Evolutionary conservation across 2,888 invertebrate genomes (phyloP), one percentile per base, ranked within the genome.

Genomic region (Eupelmus urozonus): DNA sequence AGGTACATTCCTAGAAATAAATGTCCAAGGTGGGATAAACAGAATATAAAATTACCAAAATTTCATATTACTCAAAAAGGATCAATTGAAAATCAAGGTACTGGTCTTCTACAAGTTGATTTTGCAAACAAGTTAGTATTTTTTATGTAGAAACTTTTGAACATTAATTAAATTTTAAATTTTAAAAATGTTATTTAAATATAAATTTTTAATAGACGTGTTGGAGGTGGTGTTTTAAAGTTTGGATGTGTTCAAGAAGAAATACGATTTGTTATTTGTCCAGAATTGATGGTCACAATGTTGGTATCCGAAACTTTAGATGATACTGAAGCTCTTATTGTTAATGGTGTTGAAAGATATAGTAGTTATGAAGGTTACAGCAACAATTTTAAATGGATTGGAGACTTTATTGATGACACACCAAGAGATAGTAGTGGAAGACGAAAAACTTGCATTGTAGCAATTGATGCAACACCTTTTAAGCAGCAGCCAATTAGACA

Each of bases 231-330:
- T 0, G 98, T 98, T 0, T 90, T 99, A 20, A 93, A 95, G 0
- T 91, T 92, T 79, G 99, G 99, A 0, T 96, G 96, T 87, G 98
- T 99, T 0, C 99, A 99, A 90, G 99, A 99, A 90, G 99, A 99
- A 91, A 99, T 99, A 82, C 92, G 98, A 65, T 99, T 98, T 89
- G 93, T 97, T 16, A 96, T 98, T 82, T 97, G 97, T 87, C 99
- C 99, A 0, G 99, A 99, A 90, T 91, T 98, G 85, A 92, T 99
- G 81, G 91, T 96, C 5, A 93, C 96, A 1, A 93, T 97, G 90
- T 92, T 99, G 4, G 95, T 99, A 84, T 95, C 96, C 0, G 97
- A 97, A 89, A 92, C 91, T 70, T 90, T 99, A 77, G 92, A 93
- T 51, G 92, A 94, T 13, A 94, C 94, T 16, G 98, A 99, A 91